Evolutionary conservation across 2,113 vertebrate genomes (phyloP).

Genomic region (Thamnaconus septentrionalis): DNA sequence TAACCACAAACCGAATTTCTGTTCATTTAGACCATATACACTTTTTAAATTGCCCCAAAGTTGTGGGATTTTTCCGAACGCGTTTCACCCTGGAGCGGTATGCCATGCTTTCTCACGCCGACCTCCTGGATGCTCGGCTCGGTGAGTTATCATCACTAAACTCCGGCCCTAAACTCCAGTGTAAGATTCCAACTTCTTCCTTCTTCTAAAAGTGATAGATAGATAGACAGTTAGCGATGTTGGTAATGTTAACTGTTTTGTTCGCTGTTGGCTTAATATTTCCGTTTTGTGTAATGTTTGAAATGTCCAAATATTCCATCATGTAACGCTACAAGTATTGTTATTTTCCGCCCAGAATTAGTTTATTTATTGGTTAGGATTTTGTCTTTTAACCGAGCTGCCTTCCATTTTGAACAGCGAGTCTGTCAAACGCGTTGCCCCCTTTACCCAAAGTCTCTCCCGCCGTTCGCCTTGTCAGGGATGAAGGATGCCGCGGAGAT

Average conservation of each 20-base stretch:
- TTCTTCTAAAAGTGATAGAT: conserved; percentile 56
- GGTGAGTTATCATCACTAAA: conserved; percentile 90
- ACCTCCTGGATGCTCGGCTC: conserved; percentile 99
- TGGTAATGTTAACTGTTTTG: conserved; percentile 51
- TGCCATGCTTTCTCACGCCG: conserved; percentile 98
- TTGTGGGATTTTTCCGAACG: conserved; percentile 87
- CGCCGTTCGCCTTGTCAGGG: conserved; percentile 78
- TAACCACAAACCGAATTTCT: conserved; percentile 98
- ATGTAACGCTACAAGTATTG: too few species aligned
- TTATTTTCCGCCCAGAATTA: too few species aligned
- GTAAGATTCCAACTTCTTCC: conserved; percentile 79
- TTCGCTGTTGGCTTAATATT: conserved; percentile 25
- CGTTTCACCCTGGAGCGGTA: conserved; percentile 94
- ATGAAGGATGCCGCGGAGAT: conserved; percentile 97
- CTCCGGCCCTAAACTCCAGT: conserved; percentile 82
- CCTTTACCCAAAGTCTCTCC: conserved; percentile 21
- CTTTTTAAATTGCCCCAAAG: conserved; percentile 83
- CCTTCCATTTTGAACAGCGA: too few species aligned
- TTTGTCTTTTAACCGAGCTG: too few species aligned
- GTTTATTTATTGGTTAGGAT: conserved; percentile 4
- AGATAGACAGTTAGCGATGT: conserved; percentile 68
- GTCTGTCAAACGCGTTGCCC: conserved; percentile 5
- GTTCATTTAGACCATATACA: conserved; percentile 87
- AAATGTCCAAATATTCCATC: too few species aligned
- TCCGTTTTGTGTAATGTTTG: background rate